phyloP scores from a whole-genome alignment of 2,113 vertebrate species.

The Tetraodon nigroviridis region DNA sequence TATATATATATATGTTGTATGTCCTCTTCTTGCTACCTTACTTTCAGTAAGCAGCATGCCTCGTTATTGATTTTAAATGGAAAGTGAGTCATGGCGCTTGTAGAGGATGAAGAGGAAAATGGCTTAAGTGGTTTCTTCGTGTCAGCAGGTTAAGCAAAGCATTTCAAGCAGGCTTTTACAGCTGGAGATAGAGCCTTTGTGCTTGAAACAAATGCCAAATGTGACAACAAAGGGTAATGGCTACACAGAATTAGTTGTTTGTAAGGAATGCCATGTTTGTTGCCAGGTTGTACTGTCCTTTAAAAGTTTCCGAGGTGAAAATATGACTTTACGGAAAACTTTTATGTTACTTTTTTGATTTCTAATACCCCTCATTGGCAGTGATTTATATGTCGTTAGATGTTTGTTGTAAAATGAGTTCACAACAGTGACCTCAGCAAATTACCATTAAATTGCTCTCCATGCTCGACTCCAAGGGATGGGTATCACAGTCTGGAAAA shows the following conservation, averaged over 20 bases:
- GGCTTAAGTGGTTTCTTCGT: slow-evolving; percentile 68
- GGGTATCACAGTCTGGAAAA: slow-evolving; percentile 56
- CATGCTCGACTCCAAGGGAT: slow-evolving; percentile 35
- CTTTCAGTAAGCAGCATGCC: slow-evolving; percentile 40
- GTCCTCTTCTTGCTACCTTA: slow-evolving; percentile 34
- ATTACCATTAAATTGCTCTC: slow-evolving; percentile 55
- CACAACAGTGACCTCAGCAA: slow-evolving; percentile 43
- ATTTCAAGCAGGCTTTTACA: slow-evolving; percentile 63
- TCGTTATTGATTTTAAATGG: slow-evolving; percentile 67
- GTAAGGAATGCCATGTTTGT: slow-evolving; percentile 46
- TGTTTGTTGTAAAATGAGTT: slow-evolving; percentile 33
- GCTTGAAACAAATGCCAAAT: slow-evolving; percentile 67
- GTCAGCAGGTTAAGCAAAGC: slow-evolving; percentile 70
- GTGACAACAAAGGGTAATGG: slow-evolving; percentile 67
- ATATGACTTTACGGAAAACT: slow-evolving; percentile 18
- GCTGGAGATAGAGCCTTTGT: slow-evolving; percentile 59
- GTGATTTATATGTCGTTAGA: slow-evolving; percentile 22
- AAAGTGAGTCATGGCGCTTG: slow-evolving; percentile 60
- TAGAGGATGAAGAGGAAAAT: slow-evolving; percentile 57
- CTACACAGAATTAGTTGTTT: slow-evolving; percentile 48
- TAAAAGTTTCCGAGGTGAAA: slow-evolving; percentile 55
- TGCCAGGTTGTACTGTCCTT: slow-evolving; percentile 34
- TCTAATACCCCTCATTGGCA: not conserved
- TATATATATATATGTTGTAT: no score
- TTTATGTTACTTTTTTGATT: not conserved